A percentile compares a stretch with the other conserved stretches of the same genome.
phyloP scores from a whole-genome alignment of 2,888 invertebrate genomes.

The Drosophila greeni region DNA sequence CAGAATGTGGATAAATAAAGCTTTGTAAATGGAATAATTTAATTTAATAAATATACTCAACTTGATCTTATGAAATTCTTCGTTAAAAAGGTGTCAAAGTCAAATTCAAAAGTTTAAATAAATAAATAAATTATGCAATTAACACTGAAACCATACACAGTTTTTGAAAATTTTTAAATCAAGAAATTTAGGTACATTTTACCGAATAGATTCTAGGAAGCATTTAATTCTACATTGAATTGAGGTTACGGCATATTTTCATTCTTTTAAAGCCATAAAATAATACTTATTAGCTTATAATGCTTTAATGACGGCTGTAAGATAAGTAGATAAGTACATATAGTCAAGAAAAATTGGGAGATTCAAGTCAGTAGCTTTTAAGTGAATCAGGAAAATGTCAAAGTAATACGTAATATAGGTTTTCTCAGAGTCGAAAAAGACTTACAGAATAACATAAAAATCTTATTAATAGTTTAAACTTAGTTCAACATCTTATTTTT shows the following conservation, averaged over 20 bases:
- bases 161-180: too few relatives aligned
- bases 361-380: too few relatives aligned
- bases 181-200: not conserved
- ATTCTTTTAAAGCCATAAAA: not conserved
- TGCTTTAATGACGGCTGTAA: too few relatives aligned
- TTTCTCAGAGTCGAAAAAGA: not conserved
- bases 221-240: not conserved
- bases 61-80: not conserved
- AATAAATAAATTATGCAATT: not conserved
- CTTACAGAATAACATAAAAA: too few relatives aligned
- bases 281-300: too few relatives aligned
- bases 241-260: not conserved
- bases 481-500: not conserved
- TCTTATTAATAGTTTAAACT: too few relatives aligned
- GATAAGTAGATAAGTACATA: too few relatives aligned
- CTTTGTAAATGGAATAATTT: not conserved
- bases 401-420: not conserved
- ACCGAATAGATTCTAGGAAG: not conserved
- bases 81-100: not conserved
- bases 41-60: not conserved
- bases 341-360: too few relatives aligned
- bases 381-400: too few relatives aligned
- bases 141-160: not conserved
- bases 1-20: not conserved
- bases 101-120: not conserved